Conservation (phyloP, 1,140 invertebrate genomes). For the Cepaea nemoralis region DNA sequence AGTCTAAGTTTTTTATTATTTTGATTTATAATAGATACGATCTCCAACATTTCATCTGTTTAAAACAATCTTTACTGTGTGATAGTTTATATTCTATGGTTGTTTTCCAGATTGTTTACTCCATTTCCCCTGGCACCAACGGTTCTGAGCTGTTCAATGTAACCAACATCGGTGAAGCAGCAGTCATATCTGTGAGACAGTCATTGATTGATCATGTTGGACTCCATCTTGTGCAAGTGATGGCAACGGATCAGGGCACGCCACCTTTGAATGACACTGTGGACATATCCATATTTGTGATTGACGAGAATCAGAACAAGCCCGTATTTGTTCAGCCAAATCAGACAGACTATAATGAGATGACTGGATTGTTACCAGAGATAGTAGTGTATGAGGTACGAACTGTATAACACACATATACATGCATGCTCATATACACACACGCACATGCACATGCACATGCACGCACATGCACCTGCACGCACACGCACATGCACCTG, state of each 20-base stretch:
- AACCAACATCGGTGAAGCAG: background rate
- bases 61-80: no score
- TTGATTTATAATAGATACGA: no score
- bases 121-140: slow-evolving; percentile 19
- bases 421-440: no score
- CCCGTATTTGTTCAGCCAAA: slow-evolving; percentile 45
- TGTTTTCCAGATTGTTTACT: slow-evolving; percentile 23
- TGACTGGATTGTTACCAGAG: slow-evolving; percentile 7
- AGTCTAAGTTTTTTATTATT: no score
- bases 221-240: slow-evolving; percentile 35
- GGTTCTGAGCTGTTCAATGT: slow-evolving; percentile 37
- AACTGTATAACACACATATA: no score
- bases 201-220: slow-evolving; percentile 45
- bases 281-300: slow-evolving; percentile 39
- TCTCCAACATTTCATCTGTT: no score
- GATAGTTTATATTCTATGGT: no score
- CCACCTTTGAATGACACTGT: slow-evolving; percentile 34
- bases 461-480: no score
- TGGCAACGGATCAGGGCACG: slow-evolving; percentile 45
- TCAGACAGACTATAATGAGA: background rate
- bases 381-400: slow-evolving; percentile 38
- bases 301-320: slow-evolving; percentile 49
- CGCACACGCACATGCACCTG: no score
- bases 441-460: no score
- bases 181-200: slow-evolving; percentile 23